These are phyloP conservation scores for Hypanus sabinus DNA, from an alignment of 2,113 vertebrate genomes.

Conservation along the genomic window DNA sequence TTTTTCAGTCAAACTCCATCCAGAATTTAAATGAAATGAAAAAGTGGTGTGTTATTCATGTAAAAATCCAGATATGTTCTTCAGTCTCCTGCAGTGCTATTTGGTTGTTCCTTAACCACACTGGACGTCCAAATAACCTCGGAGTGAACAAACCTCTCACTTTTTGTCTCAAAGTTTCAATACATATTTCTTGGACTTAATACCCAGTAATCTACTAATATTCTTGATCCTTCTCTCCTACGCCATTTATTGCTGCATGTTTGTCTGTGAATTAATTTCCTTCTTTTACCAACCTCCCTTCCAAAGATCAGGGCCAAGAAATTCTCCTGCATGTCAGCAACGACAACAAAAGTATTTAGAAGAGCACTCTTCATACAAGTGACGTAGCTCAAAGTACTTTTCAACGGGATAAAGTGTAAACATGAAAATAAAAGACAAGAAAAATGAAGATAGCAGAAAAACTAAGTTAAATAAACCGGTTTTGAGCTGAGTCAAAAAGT, in stretches of 20 bases:
- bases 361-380: no score
- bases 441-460: no score
- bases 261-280: neutral
- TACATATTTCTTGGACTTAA: neutral
- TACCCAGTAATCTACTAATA: neutral
- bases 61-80: neutral
- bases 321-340: no score
- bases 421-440: no score
- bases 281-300: neutral
- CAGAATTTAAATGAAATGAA: neutral
- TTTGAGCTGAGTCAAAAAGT: no score
- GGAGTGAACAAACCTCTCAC: neutral
- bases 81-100: neutral
- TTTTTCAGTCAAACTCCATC: neutral
- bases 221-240: neutral
- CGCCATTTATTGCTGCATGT: neutral
- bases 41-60: neutral
- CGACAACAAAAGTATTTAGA: no score
- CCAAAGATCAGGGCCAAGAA: no score
- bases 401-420: no score
- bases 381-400: no score
- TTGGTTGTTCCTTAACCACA: neutral
- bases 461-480: no score
- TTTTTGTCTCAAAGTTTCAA: neutral
- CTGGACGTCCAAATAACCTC: neutral